Base-by-base conservation (phyloP, 2,888 invertebrate genomes). In the Ichneumoninae sp. region DNA sequence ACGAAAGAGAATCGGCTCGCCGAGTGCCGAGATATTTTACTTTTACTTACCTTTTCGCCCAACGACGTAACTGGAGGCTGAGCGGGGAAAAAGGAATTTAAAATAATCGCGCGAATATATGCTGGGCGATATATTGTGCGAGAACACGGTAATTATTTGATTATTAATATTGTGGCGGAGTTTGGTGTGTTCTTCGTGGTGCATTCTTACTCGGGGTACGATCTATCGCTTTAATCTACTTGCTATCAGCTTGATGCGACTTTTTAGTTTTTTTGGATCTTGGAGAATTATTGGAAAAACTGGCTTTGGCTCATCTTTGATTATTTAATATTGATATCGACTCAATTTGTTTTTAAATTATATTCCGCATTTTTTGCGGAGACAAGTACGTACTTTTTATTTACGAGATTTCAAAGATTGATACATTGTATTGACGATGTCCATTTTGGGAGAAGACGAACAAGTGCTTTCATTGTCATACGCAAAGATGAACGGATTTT, bases 1-100 rank as follows among this genome's bases (percentile, higher is more conserved):
- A 57, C 57, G 26, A 26, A 22, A 26, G 40, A 13, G 52, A 76
- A 80, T 69, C 76, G 52, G 68, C 72, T 36, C 30, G 8, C 19
- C 22, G 26, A 70, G 62, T 36, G 22, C 44, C 65, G 33, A 65
- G 40, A 62, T 65, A 30, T 47, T 72, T 70, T 66, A 52, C 19
- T 33, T 30, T 60, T 1, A 3, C 44, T 16, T 40, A 19, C 19
- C 26, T 57, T 52, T 36, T 72, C 19, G 36, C 26, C 26, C 68
- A 1, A 26, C 13, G 57, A 57, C 10, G 3, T 57, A 4, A 8
- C 57, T 16, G 57, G 13, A 22, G 8, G 57, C 57, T 57, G 13
- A 10, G 13, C 26, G 13, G 26, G 22, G 1, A 10, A 3, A 57
- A 57, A 26, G 8, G 4, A 47, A 47, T 47, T 47, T 16, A 47